phyloP scores from a whole-genome alignment of 2,888 invertebrate genomes.

The Zygothrica quintamaculata region DNA sequence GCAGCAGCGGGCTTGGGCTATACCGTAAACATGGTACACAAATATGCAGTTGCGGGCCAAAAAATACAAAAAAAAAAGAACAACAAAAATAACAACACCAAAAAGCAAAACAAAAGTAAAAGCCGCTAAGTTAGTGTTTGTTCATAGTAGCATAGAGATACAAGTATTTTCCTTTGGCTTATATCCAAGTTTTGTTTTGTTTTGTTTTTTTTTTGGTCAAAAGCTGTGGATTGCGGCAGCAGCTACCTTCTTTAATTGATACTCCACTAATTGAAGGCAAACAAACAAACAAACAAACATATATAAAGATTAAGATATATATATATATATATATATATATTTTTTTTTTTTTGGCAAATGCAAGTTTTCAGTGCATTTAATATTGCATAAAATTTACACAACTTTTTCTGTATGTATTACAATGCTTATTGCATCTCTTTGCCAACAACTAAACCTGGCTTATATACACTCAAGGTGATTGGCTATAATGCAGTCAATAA shows the following conservation, averaged over 20 bases:
- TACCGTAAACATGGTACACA: conserved; percentile 62
- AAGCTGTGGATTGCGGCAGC: conserved; percentile 41
- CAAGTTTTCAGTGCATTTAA: not conserved
- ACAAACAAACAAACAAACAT: not conserved
- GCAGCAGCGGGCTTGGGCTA: conserved; percentile 9
- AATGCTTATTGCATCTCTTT: no score
- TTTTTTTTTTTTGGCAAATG: not conserved
- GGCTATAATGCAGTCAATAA: no score
- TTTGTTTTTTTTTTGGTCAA: conserved; percentile 16
- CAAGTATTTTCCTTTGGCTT: conserved; percentile 49
- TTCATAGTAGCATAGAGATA: conserved; percentile 56
- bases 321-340: no score
- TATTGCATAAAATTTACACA: no score
- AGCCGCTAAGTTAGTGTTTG: conserved; percentile 65
- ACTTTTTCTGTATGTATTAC: no score
- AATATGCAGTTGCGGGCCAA: conserved; percentile 62
- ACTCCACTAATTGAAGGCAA: conserved; percentile 26
- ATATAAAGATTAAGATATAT: not conserved
- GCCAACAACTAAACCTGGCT: no score
- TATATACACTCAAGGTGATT: no score
- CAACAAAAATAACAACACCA: conserved; percentile 26
- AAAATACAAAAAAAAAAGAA: conserved; percentile 15
- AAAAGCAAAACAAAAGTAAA: conserved; percentile 68
- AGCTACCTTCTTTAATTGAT: conserved; percentile 48
- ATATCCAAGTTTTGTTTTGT: conserved; percentile 33